Evolutionary conservation across 1,140 invertebrate genomes (phyloP), one percentile per base, ranked within the genome.

Genomic region (Neoseiulus cucumeris): DNA sequence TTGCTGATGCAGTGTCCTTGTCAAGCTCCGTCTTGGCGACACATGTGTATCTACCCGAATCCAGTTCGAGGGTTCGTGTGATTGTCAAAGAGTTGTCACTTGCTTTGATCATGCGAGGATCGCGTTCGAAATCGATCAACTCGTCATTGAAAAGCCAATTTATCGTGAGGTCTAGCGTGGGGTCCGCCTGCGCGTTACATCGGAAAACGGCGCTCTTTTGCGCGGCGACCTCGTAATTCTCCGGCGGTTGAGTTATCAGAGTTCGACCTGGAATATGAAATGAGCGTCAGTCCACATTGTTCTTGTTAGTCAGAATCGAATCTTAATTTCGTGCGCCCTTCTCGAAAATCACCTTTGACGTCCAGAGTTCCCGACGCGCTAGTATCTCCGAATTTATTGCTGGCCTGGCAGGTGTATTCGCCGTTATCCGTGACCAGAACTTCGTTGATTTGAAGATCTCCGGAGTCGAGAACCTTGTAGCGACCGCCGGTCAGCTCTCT

Each of bases 1-100:
- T 89, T 7, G 94, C 92, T 69, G 83, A 80, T 0, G 89, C 87
- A 6, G 80, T 80, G 0, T 85, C 84, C 70, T 86, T 81, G 74
- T 98, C 95, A 20, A 97, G 78, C 5, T 85, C 82, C 1, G 94
- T 98, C 44, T 79, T 81, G 1, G 93, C 94, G n/a, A 93, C 82
- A 77, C 95, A 99, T 0, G 92, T 96, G 72, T 98, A 98, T 51
- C 82, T 83, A 14, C 92, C 93, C 9, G 94, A 94, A 77, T 97
- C 91, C 64, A 93, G 76, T 76, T 94, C 91, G 28, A 84, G 87
- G 14, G 91, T 93, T 76, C 94, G 91, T 7, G 87, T 86, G 65
- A 98, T 94, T 7, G 87, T 88, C 64, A 98, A 77, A 0, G 93
- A 95, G 74, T 89, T 89, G 77, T 96, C 91, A 69, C 86, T 75